A percentile compares a stretch with the other conserved stretches of the same genome.
Conservation (phyloP, 2,797 vertebrate species). For the Onychomys leucogaster region DNA sequence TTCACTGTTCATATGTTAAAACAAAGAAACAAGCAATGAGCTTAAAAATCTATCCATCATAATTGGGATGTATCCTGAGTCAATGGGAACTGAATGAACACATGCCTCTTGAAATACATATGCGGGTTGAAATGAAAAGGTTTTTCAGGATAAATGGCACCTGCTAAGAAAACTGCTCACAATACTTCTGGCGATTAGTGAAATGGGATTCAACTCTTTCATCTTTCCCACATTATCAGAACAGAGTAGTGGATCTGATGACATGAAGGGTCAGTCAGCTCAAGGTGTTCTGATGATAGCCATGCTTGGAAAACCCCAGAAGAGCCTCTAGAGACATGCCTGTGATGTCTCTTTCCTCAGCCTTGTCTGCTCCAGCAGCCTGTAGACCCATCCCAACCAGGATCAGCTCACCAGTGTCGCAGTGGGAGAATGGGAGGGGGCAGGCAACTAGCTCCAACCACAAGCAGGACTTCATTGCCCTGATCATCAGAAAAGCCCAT, state of each 20-base stretch:
- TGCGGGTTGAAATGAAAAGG: not conserved
- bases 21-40: not conserved
- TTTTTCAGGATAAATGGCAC: not conserved
- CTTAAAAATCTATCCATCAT: not conserved
- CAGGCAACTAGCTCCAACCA: rapidly evolving
- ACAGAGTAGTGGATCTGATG: rapidly evolving
- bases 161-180: not conserved
- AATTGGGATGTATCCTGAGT: not conserved
- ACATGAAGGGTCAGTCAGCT: rapidly evolving
- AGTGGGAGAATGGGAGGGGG: rapidly evolving
- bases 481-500: rapidly evolving
- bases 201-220: rapidly evolving
- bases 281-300: too few relatives aligned
- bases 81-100: not conserved
- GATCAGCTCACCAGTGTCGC: rapidly evolving
- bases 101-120: not conserved
- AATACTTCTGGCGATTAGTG: rapidly evolving
- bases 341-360: rapidly evolving
- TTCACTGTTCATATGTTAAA: not conserved
- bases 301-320: rapidly evolving
- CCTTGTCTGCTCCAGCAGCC: rapidly evolving
- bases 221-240: not conserved
- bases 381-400: rapidly evolving
- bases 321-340: too few relatives aligned
- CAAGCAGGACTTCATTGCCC: not conserved